phyloP scores from a whole-genome alignment of 1,140 invertebrate genomes.

The Thalassaphorura encarpata region DNA sequence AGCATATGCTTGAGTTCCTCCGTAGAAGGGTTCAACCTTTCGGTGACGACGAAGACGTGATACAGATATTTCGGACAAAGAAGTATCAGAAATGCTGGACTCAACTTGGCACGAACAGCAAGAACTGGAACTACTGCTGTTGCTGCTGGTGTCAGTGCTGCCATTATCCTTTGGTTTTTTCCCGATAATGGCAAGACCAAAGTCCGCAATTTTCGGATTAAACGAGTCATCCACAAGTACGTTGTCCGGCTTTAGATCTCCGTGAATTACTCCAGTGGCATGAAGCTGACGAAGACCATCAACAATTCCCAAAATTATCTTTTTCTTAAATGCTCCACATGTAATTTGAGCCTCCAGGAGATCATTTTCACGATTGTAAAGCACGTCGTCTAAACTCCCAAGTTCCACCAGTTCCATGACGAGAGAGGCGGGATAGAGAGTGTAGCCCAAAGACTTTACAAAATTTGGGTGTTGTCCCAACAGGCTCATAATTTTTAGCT shows the following conservation, averaged over 20 bases:
- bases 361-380: conserved; percentile 10
- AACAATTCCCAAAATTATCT: conserved; percentile 1
- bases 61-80: too few relatives aligned
- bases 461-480: conserved; percentile 12
- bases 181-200: conserved; percentile 7
- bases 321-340: conserved; percentile 14
- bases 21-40: neutral
- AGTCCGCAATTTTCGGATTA: conserved; percentile 12
- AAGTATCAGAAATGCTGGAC: neutral
- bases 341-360: conserved; percentile 7
- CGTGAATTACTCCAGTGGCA: conserved; percentile 10
- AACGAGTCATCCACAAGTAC: conserved; percentile 6
- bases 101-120: neutral
- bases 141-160: neutral
- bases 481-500: conserved; percentile 10
- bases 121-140: too few relatives aligned
- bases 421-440: conserved; percentile 1
- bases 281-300: conserved; percentile 14
- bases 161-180: neutral
- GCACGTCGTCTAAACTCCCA: conserved; percentile 9
- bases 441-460: neutral
- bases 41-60: too few relatives aligned
- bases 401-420: conserved; percentile 15
- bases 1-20: conserved; percentile 13
- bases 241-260: conserved; percentile 16